Evolutionary conservation across 2,888 invertebrate genomes (phyloP), one percentile per base, ranked within the genome.

Genomic region (Pollenia angustigena): DNA sequence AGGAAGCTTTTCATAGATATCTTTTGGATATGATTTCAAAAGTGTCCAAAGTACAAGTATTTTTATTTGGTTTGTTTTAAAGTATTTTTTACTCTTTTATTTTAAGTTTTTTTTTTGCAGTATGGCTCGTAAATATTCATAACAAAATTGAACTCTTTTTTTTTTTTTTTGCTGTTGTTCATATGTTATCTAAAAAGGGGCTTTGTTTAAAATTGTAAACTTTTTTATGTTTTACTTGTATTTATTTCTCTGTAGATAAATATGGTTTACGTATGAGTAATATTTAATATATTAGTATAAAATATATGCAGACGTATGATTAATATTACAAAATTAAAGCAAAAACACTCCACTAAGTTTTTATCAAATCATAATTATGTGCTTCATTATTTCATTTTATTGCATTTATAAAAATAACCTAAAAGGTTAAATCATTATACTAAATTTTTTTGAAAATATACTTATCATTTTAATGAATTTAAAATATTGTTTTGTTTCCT

Each of bases 81-180:
- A 18, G 16, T 48, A 40, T n/a, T 18, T 14, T 46, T 9, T n/a
- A 23, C 9, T 6, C 14, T 44, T 42, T 71, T 56, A 56, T 7
- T 10, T 42, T 23, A 11, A 16, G 23, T 23, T 46, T 16, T n/a
- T 72, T n/a, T 16, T 48, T 50, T 12, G 12, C n/a, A n/a, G 40
- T 40, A 8, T 10, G 32, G 1, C 14, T 62, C 40, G 48, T 50
- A 40, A 60, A 75, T 60, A 75, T 60, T 75, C 60, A 75, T 62
- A 42, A 42, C 4, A 18, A 32, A 0, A 40, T 46, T n/a, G 32
- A 1, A 2, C 1, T 1, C 2, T 23, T 23, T 23, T 40, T 48
- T 6, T 48, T 6, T 0, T 48, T 14, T 9, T 46, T 2, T 4
- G 48, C n/a, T 50, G 40, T 23, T 2, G 23, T 42, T 16, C 0